Evolutionary conservation across 1,140 invertebrate genomes (phyloP), one percentile per base, ranked within the genome.

Genomic region (Drosophila kurseongensis): DNA sequence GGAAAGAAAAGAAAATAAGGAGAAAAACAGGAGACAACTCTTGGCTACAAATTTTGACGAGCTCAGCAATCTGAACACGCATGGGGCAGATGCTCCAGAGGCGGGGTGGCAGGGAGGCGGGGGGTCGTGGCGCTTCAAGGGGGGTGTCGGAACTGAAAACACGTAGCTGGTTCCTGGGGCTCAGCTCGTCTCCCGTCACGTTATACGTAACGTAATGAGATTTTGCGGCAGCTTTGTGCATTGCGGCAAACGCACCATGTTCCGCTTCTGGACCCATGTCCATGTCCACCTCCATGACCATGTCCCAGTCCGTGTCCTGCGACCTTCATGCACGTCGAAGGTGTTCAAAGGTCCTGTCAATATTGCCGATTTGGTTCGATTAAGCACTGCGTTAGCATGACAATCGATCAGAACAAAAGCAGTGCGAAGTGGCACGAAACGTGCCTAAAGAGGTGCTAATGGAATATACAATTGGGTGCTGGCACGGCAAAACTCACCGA

Each of bases 201-300:
- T 75, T 79, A 72, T 58, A 58, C 80, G 76, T 80, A 76, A 83
- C 80, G 80, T 84, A 84, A 84, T 84, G 80, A 76, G 80, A 83
- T 84, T 83, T 80, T 83, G 71, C 65, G 76, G 72, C 80, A 83
- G 80, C 75, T 80, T 83, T 83, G 80, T 82, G 80, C 71, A 73
- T 56, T 66, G 73, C 58, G 47, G 57, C 65, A 32, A 59, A 52
- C 42, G 32, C 23, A 48, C 16, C 63, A 35, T 41, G 44, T 48
- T 57, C 16, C 60, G 23, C 16, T 40, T 38, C 10, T 18, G 16
- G 51, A 16, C 13, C 54, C 5, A 12, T 7, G 12, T 59, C 23
- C 47, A 7, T 56, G 54, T 40, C 6, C 16, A 23, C 40, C 12
- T 32, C 41, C 27, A 23, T 59, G 57, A 38, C 48, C 36, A n/a